Percentiles rank a stretch among this genome's conserved stretches.
Conservation (phyloP, 2,888 invertebrate species). For the Druceiella hillmani region DNA sequence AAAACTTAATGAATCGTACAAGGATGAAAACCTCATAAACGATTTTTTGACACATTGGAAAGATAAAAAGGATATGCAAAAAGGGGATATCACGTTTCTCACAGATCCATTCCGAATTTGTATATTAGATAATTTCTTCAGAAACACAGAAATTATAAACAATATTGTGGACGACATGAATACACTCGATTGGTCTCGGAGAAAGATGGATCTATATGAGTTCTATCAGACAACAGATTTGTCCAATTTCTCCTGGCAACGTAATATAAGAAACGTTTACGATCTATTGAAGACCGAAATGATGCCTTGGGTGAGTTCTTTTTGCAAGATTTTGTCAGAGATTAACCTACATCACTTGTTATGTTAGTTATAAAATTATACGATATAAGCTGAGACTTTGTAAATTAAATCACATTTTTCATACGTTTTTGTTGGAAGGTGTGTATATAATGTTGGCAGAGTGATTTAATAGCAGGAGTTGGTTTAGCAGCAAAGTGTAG, state of each 20-base stretch:
- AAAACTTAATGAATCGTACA: conserved; percentile 32
- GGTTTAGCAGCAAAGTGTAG: background rate
- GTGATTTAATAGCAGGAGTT: background rate
- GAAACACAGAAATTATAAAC: conserved; percentile 51
- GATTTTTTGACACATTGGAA: conserved; percentile 45
- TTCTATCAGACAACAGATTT: conserved; percentile 78
- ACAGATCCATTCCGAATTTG: conserved; percentile 64
- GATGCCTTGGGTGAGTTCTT: conserved; percentile 55
- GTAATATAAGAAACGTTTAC: conserved; percentile 58
- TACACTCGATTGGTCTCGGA: conserved; percentile 63
- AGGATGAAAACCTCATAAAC: conserved; percentile 40
- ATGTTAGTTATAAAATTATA: no score
- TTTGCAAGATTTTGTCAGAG: no score
- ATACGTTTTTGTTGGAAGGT: no score
- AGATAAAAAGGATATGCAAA: conserved; percentile 34
- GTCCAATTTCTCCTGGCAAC: conserved; percentile 48
- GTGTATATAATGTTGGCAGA: no score
- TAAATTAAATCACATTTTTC: no score
- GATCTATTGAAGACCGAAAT: conserved; percentile 60
- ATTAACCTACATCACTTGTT: no score
- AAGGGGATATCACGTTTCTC: conserved; percentile 47
- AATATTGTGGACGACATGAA: conserved; percentile 63
- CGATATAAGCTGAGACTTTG: no score
- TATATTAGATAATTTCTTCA: conserved; percentile 57
- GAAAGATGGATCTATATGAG: conserved; percentile 84